Evolutionary conservation across 1,140 invertebrate genomes (phyloP), one percentile per base, ranked within the genome.

Genomic region (Drosophila lini): DNA sequence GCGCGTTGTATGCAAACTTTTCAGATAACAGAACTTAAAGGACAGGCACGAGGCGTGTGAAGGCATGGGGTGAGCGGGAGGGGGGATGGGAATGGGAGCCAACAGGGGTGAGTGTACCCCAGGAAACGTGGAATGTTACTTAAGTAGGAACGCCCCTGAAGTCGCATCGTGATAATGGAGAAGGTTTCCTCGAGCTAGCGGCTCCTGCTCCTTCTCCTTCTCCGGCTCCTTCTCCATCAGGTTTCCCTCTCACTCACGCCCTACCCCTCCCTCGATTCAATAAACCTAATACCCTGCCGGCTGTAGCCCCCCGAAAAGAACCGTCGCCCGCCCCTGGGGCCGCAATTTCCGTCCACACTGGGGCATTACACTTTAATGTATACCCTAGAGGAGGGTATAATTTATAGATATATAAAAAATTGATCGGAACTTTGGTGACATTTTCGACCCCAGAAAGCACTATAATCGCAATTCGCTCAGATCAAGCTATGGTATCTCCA

Each of bases 91-190:
- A 16, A 31, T 19, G 15, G 34, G 11, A 36, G 50, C 41, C 25
- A 38, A 13, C 22, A 9, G 28, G 63, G 81, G 44, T 10, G 42
- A 47, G 36, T 67, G 65, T 69, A 81, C 74, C 58, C 80, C 74
- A 34, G 68, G 74, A 84, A 85, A 85, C 82, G 74, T 85, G 78
- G 81, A 85, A 85, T 84, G 78, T 84, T 84, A 84, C 81, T 84
- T 84, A 84, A 84, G 81, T 85, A 81, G 77, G 76, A 84, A 81
- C 81, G 64, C 81, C 76, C 67, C 74, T 81, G 78, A 68, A 83
- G 74, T 75, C 78, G 62, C 52, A 56, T 50, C 52, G 60, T 81
- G 81, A 85, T 84, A 84, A 84, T 84, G 81, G 77, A 53, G 74
- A 62, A 62, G 56, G 55, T 68, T 68, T 50, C 36, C 45, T 25